Evolutionary conservation across 2,797 vertebrate genomes (phyloP).

Genomic region (Bovichtus variegatus): DNA sequence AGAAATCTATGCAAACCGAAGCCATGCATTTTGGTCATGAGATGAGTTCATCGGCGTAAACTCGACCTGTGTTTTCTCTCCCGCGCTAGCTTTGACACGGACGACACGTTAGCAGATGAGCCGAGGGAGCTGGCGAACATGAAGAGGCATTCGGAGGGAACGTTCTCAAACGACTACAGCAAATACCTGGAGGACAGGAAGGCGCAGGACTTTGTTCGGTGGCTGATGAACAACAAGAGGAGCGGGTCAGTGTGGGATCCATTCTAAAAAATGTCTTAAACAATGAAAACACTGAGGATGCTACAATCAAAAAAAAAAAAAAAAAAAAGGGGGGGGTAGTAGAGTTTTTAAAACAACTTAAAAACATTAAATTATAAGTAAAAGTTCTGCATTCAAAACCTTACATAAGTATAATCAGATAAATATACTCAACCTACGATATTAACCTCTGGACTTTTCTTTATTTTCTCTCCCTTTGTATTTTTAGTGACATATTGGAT

Average conservation of each 20-base stretch:
- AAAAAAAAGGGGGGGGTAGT: too few species aligned
- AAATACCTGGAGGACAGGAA: slow-evolving; percentile 95
- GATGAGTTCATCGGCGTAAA: background rate
- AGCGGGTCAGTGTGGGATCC: slow-evolving; percentile 86
- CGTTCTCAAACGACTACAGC: slow-evolving; percentile 98
- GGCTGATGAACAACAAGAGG: slow-evolving; percentile 97
- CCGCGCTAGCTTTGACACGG: slow-evolving; percentile 86
- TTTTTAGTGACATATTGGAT: background rate
- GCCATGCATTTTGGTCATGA: background rate
- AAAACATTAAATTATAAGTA: too few species aligned
- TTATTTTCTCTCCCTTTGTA: too few species aligned
- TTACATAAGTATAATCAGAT: background rate
- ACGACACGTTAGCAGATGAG: slow-evolving; percentile 79
- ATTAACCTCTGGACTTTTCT: background rate
- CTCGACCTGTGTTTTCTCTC: background rate
- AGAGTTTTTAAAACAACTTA: too few species aligned
- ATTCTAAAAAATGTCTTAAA: background rate
- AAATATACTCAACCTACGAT: background rate
- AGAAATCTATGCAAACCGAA: background rate
- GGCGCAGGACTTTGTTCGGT: slow-evolving; percentile 95
- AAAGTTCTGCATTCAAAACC: background rate
- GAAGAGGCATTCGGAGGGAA: slow-evolving; percentile 97
- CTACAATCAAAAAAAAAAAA: too few species aligned
- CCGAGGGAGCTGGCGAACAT: slow-evolving; percentile 82
- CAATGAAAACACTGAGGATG: too few species aligned